Evolutionary conservation across 1,140 invertebrate species (phyloP).

Genomic region (Ceratitis capitata): DNA sequence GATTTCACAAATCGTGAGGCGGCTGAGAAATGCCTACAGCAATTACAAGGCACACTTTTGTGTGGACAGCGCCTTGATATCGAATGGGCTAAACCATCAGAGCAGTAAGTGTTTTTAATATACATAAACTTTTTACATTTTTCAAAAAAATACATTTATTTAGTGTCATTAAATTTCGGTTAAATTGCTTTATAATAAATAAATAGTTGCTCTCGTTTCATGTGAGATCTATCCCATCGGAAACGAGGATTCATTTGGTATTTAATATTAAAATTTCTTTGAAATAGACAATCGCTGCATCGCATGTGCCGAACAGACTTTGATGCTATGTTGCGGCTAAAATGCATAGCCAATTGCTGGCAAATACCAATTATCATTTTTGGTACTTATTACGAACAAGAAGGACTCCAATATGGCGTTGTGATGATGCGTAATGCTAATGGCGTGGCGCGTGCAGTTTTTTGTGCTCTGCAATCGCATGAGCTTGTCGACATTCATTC

Average conservation of each 20-base stretch:
- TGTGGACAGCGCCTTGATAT: constrained; percentile 35
- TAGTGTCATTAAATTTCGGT: too few relatives aligned
- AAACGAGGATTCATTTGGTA: too few relatives aligned
- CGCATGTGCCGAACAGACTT: constrained; percentile 44
- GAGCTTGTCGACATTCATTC: constrained; percentile 46
- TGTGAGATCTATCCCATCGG: too few relatives aligned
- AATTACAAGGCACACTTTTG: constrained; percentile 40
- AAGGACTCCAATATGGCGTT: constrained; percentile 42
- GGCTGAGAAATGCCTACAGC: constrained; percentile 42
- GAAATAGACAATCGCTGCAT: constrained; percentile 42
- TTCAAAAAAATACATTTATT: too few relatives aligned
- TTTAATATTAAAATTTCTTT: background rate
- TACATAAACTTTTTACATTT: background rate
- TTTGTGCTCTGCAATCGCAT: constrained; percentile 25
- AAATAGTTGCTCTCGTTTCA: too few relatives aligned
- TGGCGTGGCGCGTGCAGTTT: constrained; percentile 35
- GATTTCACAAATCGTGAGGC: constrained; percentile 44
- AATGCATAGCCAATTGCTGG: constrained; percentile 48
- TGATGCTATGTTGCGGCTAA: constrained; percentile 44
- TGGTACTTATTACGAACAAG: constrained; percentile 40
- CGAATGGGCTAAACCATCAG: constrained; percentile 46
- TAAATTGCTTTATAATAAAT: too few relatives aligned
- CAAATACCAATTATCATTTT: constrained; percentile 47
- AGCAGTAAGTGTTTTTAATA: constrained; percentile 37
- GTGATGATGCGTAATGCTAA: constrained; percentile 38